Conservation (phyloP, 1,140 invertebrate genomes). For the Sitophilus oryzae region DNA sequence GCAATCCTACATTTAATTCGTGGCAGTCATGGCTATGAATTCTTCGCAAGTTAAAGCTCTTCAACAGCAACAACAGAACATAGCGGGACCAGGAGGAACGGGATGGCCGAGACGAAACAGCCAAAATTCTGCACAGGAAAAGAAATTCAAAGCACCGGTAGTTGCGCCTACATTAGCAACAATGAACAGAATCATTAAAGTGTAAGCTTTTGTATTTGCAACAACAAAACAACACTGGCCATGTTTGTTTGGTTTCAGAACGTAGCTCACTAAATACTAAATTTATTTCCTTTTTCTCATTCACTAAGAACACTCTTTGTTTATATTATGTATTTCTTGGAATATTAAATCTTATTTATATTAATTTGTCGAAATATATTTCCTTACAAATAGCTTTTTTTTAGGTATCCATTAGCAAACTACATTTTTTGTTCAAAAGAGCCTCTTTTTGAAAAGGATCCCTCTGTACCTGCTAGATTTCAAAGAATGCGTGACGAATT, state of each 20-base stretch:
- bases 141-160: slow-evolving; percentile 38
- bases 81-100: slow-evolving; percentile 51
- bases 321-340: slow-evolving; percentile 7
- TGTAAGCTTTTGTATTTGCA: slow-evolving; percentile 73
- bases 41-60: slow-evolving; percentile 49
- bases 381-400: no score
- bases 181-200: slow-evolving; percentile 78
- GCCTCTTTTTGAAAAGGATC: slow-evolving; percentile 97
- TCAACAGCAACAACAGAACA: slow-evolving; percentile 32
- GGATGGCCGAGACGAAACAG: slow-evolving; percentile 63
- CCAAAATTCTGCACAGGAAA: slow-evolving; percentile 46
- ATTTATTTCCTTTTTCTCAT: no score
- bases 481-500: slow-evolving; percentile 98
- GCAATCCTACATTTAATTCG: no score
- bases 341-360: no score
- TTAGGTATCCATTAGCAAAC: slow-evolving; percentile 93
- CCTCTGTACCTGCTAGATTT: slow-evolving; percentile 95
- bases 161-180: slow-evolving; percentile 49
- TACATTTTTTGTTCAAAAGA: slow-evolving; percentile 99
- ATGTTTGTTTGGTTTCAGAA: no score
- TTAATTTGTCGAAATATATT: no score
- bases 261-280: no score
- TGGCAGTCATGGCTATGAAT: slow-evolving; percentile 48
- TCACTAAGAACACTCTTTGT: slow-evolving; percentile 1
- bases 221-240: no score